These are phyloP conservation scores for Choloepus didactylus DNA, from an alignment of 2,797 vertebrate species.

Conservation along the genomic window DNA sequence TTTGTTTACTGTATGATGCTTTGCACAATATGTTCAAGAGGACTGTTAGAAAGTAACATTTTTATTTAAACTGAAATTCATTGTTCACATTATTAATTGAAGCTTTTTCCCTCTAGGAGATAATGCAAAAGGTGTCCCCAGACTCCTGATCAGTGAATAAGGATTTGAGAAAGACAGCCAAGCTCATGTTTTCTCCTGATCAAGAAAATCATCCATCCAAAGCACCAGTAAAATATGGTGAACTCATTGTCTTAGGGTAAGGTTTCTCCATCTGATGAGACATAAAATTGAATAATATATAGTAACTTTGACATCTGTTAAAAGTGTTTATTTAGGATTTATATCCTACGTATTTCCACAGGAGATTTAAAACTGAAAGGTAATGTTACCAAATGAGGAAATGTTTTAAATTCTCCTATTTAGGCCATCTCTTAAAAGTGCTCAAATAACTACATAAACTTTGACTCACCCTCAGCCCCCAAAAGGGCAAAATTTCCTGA, in stretches of 20 bases:
- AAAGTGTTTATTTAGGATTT: constrained; percentile 51
- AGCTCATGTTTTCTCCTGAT: constrained; percentile 99
- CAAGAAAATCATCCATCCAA: constrained; percentile 99
- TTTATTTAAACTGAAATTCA: constrained; percentile 66
- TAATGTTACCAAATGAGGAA: constrained; percentile 55
- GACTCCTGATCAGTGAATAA: constrained; percentile 89
- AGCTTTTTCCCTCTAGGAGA: constrained; percentile 86
- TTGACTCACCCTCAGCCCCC: not conserved
- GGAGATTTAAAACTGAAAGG: constrained; percentile 31
- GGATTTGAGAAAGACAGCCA: constrained; percentile 89
- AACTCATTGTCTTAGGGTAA: constrained; percentile 99
- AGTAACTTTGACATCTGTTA: constrained; percentile 41
- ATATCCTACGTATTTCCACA: constrained; percentile 29
- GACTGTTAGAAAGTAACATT: constrained; percentile 45
- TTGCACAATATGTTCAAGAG: constrained; percentile 29
- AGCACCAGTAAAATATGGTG: constrained; percentile 99
- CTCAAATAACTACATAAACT: not conserved
- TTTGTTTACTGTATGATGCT: constrained; percentile 34
- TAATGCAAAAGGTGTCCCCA: constrained; percentile 91
- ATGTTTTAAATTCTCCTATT: constrained; percentile 13
- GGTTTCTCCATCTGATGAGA: constrained; percentile 74
- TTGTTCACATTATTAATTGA: constrained; percentile 78
- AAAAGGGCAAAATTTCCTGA: constrained; percentile 43
- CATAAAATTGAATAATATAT: constrained; percentile 34
- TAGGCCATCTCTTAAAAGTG: constrained; percentile 15